Base-by-base conservation (phyloP, 2,113 vertebrate genomes). In the Myanophis thanlyinensis region DNA sequence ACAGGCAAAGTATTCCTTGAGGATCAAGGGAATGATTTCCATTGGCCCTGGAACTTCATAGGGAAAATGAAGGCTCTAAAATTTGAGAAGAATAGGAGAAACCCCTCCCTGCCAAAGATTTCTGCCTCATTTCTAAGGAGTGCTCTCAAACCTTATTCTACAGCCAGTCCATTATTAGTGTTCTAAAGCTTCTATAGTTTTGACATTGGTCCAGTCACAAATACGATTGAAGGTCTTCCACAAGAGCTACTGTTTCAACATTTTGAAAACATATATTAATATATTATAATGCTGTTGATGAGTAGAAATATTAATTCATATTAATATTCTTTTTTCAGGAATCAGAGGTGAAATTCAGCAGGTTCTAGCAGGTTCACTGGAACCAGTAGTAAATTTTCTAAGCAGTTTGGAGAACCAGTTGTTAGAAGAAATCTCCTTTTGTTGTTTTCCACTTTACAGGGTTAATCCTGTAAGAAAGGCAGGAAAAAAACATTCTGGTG, bases 161-260 rank as follows among this genome's bases (percentile, higher is more conserved):
- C n/a, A 80, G 35, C 35, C 67, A 80, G 40, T 40, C 35, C 35
- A 80, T 80, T 80, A 44, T 44, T 80, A 22, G 73, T 80, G 18
- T 80, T 44, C 6, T 22, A 80, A 80, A 80, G 18, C 18, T 80
- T 44, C 35, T 44, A 44, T 18, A 80, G 7, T 40, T 80, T 80
- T 80, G 73, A 80, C 35, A 20, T 80, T 44, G 73, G 35, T 80
- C 73, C 73, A 80, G 73, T 44, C 73, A 88, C 89, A 93, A 91
- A 92, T 59, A 80, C 46, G 86, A 91, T 53, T 0, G n/a, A 6
- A 90, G 5, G 87, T 3, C 89, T 93, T 92, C 91, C 89, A 49
- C 1, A 18, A 91, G 56, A 93, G 89, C 89, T 95, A 40, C 93
- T 67, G 44, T 80, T 59, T 44, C 11, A 35, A 85, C 12, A 35